These are phyloP conservation scores for Epizoanthus illoricatus DNA, from an alignment of 92 coral and sea anemone species.

Conservation along the genomic window DNA sequence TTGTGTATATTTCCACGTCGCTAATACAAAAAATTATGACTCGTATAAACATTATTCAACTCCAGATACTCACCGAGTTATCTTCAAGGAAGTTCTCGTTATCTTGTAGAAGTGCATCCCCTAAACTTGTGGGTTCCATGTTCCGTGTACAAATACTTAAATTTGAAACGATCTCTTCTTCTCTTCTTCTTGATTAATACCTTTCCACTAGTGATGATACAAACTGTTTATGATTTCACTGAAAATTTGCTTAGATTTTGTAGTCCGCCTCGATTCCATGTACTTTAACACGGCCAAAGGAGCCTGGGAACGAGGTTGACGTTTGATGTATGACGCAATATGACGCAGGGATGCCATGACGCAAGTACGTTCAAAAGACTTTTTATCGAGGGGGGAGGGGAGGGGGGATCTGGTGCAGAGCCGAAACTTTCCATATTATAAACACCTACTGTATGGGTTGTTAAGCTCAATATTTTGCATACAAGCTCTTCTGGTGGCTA, in stretches of 20 bases:
- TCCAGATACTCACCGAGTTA: slow-evolving; percentile 25
- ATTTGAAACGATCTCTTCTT: background rate
- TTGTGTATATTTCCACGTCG: too few species aligned
- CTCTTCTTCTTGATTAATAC: too few species aligned
- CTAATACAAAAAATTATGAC: too few species aligned
- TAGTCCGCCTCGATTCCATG: slow-evolving; percentile 19
- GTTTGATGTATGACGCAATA: background rate
- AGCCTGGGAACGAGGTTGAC: background rate
- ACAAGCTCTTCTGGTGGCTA: too few species aligned
- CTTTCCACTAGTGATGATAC: background rate
- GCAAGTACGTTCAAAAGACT: too few species aligned
- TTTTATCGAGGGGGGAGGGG: too few species aligned
- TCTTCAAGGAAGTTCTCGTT: slow-evolving; percentile 10
- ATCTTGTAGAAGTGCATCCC: slow-evolving; percentile 12
- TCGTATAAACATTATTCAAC: background rate
- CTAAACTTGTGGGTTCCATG: slow-evolving; percentile 36
- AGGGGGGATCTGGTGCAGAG: too few species aligned
- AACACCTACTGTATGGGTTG: too few species aligned
- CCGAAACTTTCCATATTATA: too few species aligned
- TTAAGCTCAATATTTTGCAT: too few species aligned
- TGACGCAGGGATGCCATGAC: background rate
- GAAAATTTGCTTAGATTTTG: background rate
- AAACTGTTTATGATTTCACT: background rate
- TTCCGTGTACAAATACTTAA: too few species aligned
- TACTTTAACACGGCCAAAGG: background rate